These are phyloP conservation scores for Oryctes rhinoceros DNA, from an alignment of 1,140 invertebrate species.

Conservation along the genomic window DNA sequence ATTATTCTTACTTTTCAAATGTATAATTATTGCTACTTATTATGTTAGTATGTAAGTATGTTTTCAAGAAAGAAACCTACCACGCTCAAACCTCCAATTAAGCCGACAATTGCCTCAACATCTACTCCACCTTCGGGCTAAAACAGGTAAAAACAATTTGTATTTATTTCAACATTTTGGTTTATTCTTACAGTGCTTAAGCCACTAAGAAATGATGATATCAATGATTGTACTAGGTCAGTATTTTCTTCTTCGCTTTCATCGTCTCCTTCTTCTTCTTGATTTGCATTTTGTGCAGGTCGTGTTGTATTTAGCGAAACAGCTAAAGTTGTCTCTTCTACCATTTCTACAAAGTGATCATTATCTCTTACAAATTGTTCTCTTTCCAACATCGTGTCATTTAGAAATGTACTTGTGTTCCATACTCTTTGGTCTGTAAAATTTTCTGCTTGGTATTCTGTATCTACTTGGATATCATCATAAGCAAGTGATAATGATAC, in stretches of 20 bases:
- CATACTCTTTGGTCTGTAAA: no score
- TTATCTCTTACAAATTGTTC: neutral
- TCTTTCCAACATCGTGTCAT: no score
- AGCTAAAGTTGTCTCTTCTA: neutral
- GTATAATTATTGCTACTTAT: neutral
- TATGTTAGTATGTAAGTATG: neutral
- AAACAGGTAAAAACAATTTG: neutral
- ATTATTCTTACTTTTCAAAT: neutral
- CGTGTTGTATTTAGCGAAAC: neutral
- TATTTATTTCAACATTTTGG: neutral
- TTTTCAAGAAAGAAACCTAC: constrained; percentile 4
- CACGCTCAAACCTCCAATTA: constrained; percentile 39
- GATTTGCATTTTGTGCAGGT: neutral
- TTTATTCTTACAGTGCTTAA: constrained; percentile 23
- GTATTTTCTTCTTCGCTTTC: constrained; percentile 8
- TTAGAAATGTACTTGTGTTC: no score
- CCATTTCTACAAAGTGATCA: neutral
- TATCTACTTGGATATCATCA: no score
- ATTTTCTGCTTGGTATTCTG: no score
- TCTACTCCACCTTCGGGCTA: constrained; percentile 41
- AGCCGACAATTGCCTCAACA: constrained; percentile 39
- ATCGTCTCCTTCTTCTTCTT: constrained; percentile 26
- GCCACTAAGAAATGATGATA: constrained; percentile 26
- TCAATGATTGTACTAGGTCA: constrained; percentile 17
- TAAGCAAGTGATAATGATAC: no score